These are phyloP conservation scores for Hapalemur alaotrensis DNA, from an alignment of 2,797 vertebrate genomes.

Conservation along the genomic window DNA sequence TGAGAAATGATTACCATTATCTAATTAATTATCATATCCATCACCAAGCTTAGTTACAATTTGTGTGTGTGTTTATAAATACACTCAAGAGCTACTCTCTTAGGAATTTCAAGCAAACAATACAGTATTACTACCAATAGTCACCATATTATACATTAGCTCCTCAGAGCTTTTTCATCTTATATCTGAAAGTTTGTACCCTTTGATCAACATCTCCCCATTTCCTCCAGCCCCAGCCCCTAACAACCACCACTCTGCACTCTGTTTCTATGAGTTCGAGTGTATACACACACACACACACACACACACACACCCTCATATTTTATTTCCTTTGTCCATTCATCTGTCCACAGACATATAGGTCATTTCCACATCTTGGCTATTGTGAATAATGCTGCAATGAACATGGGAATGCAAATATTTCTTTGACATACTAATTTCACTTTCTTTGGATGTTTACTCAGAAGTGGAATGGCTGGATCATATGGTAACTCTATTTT, in stretches of 20 bases:
- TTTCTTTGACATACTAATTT: background rate
- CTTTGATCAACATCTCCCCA: background rate
- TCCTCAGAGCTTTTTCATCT: background rate
- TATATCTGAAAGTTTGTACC: background rate
- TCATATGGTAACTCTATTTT: background rate
- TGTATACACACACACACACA: background rate
- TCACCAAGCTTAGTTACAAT: background rate
- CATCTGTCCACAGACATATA: background rate
- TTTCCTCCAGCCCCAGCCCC: fast-evolving
- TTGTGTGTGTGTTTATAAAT: background rate
- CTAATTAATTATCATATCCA: background rate
- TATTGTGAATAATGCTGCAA: background rate
- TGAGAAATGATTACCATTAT: background rate
- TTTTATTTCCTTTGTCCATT: background rate
- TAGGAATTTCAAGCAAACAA: background rate
- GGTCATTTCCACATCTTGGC: background rate
- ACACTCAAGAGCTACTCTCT: background rate
- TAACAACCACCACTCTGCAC: background rate
- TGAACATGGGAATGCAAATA: background rate
- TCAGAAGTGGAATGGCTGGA: background rate
- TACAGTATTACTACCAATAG: background rate
- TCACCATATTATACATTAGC: background rate
- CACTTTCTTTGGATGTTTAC: background rate
- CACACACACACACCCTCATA: background rate
- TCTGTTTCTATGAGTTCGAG: background rate